Conservation (phyloP, 2,888 invertebrate genomes). For the Augiades crinisus region DNA sequence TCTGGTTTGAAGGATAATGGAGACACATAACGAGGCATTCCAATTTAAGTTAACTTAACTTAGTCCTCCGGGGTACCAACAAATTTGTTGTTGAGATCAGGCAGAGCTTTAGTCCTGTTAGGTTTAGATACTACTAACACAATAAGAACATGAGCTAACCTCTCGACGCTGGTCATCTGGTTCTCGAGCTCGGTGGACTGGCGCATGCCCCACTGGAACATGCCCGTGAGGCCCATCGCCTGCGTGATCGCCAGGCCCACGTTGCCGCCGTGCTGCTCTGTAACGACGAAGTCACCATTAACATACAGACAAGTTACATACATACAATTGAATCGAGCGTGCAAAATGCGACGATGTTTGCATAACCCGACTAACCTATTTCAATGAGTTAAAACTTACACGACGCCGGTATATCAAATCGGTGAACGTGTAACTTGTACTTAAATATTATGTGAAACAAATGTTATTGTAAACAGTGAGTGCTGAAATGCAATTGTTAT, state of each 20-base stretch:
- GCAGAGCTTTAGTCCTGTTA: no score
- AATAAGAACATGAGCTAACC: neutral
- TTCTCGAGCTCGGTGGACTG: conserved; percentile 93
- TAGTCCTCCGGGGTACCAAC: no score
- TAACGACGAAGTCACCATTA: no score
- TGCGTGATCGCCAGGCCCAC: conserved; percentile 85
- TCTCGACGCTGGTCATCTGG: conserved; percentile 90
- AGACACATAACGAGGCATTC: no score
- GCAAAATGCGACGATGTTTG: conserved; percentile 16
- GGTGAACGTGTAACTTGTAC: neutral
- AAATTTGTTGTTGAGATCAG: no score
- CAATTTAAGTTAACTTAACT: no score
- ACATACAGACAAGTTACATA: neutral
- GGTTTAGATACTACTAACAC: no score
- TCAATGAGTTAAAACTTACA: conserved; percentile 15
- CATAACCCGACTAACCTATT: conserved; percentile 18
- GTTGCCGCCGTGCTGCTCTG: conserved; percentile 79
- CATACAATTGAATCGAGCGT: conserved; percentile 17
- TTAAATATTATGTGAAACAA: neutral
- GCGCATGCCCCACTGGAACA: conserved; percentile 90
- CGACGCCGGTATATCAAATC: conserved; percentile 11
- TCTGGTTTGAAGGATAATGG: no score
- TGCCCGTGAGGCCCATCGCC: conserved; percentile 82
- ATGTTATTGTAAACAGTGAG: neutral
- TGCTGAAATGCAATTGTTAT: no score